phyloP scores from a whole-genome alignment of 2,888 invertebrate genomes.

The Micoletzkya japonica region DNA sequence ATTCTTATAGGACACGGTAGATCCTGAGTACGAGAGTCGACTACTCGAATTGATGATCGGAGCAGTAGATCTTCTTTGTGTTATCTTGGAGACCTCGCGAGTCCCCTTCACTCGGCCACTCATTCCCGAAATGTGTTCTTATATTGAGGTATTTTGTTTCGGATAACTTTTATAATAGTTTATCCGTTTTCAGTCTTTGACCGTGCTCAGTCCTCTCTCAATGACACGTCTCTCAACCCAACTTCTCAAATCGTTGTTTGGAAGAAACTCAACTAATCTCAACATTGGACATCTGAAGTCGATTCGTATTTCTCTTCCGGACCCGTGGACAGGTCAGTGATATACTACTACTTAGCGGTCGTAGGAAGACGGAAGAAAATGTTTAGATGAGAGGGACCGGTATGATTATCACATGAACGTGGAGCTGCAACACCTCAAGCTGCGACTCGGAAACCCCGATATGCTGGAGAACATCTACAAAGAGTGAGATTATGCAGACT shows the following conservation, averaged over 20 bases:
- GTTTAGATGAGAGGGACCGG: slow-evolving; percentile 18
- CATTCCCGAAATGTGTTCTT: slow-evolving; percentile 1
- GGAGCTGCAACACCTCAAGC: no score
- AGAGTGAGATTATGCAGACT: not conserved
- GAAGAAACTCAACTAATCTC: slow-evolving; percentile 8
- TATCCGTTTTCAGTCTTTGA: not conserved
- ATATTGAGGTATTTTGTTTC: slow-evolving; percentile 3
- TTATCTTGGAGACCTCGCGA: slow-evolving; percentile 7
- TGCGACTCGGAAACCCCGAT: no score
- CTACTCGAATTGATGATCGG: slow-evolving; percentile 11
- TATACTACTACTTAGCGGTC: no score
- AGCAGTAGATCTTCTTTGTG: slow-evolving; percentile 6
- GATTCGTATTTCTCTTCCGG: not conserved
- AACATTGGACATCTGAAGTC: slow-evolving; percentile 27
- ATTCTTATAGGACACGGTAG: slow-evolving; percentile 11
- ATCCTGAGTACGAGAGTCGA: slow-evolving; percentile 2
- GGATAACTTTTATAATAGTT: not conserved
- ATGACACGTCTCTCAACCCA: slow-evolving; percentile 23
- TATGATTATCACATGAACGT: no score
- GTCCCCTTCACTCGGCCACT: not conserved
- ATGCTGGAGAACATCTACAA: no score
- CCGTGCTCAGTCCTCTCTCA: not conserved
- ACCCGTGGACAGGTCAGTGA: not conserved
- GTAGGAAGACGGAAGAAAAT: no score
- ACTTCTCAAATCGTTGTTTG: slow-evolving; percentile 21